These are phyloP conservation scores for Listronotus oregonensis DNA, from an alignment of 1,140 invertebrate species.

Conservation along the genomic window DNA sequence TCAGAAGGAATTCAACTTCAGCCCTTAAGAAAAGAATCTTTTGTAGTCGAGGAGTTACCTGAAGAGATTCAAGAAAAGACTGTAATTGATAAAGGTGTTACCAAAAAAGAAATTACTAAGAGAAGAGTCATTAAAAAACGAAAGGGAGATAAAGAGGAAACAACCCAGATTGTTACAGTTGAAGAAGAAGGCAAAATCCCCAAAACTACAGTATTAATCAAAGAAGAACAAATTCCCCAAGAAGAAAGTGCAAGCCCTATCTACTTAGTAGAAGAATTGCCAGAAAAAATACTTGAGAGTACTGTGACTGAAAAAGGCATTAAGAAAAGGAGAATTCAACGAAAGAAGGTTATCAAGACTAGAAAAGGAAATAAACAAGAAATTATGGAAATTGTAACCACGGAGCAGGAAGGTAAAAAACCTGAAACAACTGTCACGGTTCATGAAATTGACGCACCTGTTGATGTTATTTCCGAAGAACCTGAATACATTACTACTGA, in stretches of 20 bases:
- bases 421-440: slow-evolving; percentile 48
- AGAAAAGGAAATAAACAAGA: slow-evolving; percentile 46
- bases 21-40: slow-evolving; percentile 40
- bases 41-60: slow-evolving; percentile 48
- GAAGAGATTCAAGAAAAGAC: slow-evolving; percentile 48
- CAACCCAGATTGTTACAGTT: slow-evolving; percentile 49
- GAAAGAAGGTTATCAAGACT: slow-evolving; percentile 52
- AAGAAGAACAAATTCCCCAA: slow-evolving; percentile 37
- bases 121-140: slow-evolving; percentile 55
- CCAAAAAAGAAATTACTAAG: slow-evolving; percentile 47
- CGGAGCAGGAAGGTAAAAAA: slow-evolving; percentile 55
- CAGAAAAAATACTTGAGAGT: slow-evolving; percentile 44
- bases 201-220: slow-evolving; percentile 45
- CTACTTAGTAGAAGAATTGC: slow-evolving; percentile 52
- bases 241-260: slow-evolving; percentile 22
- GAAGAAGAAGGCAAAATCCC: slow-evolving; percentile 53
- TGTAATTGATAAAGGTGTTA: slow-evolving; percentile 41
- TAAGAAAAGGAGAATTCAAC: slow-evolving; percentile 48
- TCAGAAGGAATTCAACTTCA: slow-evolving; percentile 48
- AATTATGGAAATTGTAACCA: slow-evolving; percentile 51
- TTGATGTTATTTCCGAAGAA: slow-evolving; percentile 33
- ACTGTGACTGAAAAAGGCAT: slow-evolving; percentile 47
- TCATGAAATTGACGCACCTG: slow-evolving; percentile 50
- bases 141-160: slow-evolving; percentile 53
- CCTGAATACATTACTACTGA: slow-evolving; percentile 16